Percentiles rank a stretch among this genome's conserved stretches.
Conservation (phyloP, 30 jellyfish, hydroid and myxozoan genomes). For the Aurelia coerulea region DNA sequence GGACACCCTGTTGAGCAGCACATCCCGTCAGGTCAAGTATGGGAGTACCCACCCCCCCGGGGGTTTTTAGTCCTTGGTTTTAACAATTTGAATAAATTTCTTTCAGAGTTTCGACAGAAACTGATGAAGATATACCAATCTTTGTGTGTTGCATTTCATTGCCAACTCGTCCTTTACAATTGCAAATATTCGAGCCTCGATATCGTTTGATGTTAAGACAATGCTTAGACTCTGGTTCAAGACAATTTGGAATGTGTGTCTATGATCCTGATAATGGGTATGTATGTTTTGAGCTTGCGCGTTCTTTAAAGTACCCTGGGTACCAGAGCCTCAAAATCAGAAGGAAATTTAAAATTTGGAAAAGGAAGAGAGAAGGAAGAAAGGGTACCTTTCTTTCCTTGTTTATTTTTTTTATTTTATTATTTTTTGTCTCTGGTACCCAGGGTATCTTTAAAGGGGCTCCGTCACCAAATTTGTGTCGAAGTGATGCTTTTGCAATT, state of each 20-base stretch:
- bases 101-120: slow-evolving; percentile 65
- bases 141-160: slow-evolving; percentile 78
- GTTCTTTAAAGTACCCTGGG: neutral
- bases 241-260: slow-evolving; percentile 90
- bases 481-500: too few relatives aligned
- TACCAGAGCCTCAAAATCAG: too few relatives aligned
- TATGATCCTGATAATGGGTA: slow-evolving; percentile 75
- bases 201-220: slow-evolving; percentile 88
- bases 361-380: too few relatives aligned
- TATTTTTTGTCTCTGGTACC: too few relatives aligned
- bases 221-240: slow-evolving; percentile 79
- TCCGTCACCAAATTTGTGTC: too few relatives aligned
- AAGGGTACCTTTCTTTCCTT: too few relatives aligned
- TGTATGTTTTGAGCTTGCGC: neutral
- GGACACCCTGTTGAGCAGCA: too few relatives aligned
- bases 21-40: too few relatives aligned
- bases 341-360: too few relatives aligned
- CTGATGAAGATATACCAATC: slow-evolving; percentile 76
- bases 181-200: slow-evolving; percentile 95
- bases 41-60: neutral
- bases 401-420: too few relatives aligned
- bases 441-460: too few relatives aligned
- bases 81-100: neutral
- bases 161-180: slow-evolving; percentile 77
- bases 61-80: neutral